Evolutionary conservation across 2,888 invertebrate genomes (phyloP).

Genomic region (Amorpha juglandis): DNA sequence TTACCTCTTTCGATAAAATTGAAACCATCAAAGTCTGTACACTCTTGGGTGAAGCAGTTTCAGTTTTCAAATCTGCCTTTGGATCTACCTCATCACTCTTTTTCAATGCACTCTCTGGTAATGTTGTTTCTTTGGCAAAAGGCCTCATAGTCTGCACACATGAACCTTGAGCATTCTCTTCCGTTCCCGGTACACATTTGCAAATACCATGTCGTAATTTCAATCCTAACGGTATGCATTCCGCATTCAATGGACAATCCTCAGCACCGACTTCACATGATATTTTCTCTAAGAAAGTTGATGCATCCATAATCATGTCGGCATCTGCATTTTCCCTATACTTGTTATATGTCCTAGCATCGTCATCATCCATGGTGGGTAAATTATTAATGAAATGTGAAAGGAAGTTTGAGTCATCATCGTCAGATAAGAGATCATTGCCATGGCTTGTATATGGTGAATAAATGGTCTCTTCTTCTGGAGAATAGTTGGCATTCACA

Average conservation of each 20-base stretch:
- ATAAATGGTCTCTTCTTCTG: slow-evolving; percentile 73
- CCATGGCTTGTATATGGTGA: slow-evolving; percentile 63
- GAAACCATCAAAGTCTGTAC: slow-evolving; percentile 89
- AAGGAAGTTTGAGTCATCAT: slow-evolving; percentile 69
- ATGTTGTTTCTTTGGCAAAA: slow-evolving; percentile 72
- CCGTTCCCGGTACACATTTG: slow-evolving; percentile 87
- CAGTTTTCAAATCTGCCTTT: slow-evolving; percentile 58
- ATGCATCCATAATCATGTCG: slow-evolving; percentile 80
- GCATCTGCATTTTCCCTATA: slow-evolving; percentile 69
- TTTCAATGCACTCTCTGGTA: slow-evolving; percentile 63
- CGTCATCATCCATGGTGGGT: slow-evolving; percentile 70
- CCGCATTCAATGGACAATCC: slow-evolving; percentile 88
- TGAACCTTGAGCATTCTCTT: slow-evolving; percentile 67
- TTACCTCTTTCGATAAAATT: slow-evolving; percentile 90
- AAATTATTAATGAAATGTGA: slow-evolving; percentile 72
- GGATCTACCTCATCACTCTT: slow-evolving; percentile 59
- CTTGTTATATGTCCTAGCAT: slow-evolving; percentile 63
- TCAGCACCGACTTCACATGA: slow-evolving; percentile 85
- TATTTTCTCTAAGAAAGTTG: slow-evolving; percentile 76
- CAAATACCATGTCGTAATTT: slow-evolving; percentile 88
- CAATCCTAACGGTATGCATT: slow-evolving; percentile 84
- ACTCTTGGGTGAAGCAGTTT: slow-evolving; percentile 75
- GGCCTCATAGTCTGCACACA: slow-evolving; percentile 66
- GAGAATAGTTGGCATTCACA: slow-evolving; percentile 65
- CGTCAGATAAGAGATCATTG: slow-evolving; percentile 63